Evolutionary conservation across 2,888 invertebrate genomes (phyloP).

Genomic region (Pterobdella sp.): DNA sequence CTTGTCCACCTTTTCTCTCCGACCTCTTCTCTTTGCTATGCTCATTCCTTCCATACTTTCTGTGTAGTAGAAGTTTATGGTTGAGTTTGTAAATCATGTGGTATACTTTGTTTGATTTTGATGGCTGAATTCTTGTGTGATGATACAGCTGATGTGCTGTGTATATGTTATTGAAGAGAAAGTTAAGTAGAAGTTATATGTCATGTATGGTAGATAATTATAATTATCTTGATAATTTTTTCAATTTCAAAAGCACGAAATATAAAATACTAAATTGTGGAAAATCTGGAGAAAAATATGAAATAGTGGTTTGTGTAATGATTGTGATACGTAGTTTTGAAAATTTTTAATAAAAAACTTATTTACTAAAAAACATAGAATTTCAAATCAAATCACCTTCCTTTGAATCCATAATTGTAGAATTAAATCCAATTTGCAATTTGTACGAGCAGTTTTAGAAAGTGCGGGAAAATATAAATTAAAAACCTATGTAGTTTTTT

Average conservation of each 20-base stretch:
- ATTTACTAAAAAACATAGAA: not conserved
- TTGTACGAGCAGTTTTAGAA: not conserved
- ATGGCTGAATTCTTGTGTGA: no score
- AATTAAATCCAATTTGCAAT: not conserved
- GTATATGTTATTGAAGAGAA: no score
- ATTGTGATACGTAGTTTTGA: not conserved
- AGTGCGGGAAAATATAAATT: constrained; percentile 11
- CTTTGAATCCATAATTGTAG: not conserved
- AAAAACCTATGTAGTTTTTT: no score
- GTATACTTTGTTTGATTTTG: not conserved
- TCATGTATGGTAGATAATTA: not conserved
- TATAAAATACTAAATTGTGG: no score
- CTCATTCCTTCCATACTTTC: constrained; percentile 7
- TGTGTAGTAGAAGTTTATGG: not conserved
- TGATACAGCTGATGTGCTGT: no score
- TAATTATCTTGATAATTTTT: no score
- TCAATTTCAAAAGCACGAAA: no score
- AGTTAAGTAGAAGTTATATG: not conserved
- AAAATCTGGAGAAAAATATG: no score
- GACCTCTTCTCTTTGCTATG: constrained; percentile 43
- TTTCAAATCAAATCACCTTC: not conserved
- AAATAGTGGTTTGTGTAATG: no score
- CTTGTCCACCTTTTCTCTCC: constrained; percentile 46
- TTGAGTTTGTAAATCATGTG: not conserved
- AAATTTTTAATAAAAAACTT: not conserved